These are phyloP conservation scores for Ligdia adustata DNA, from an alignment of 2,888 invertebrate genomes.

Conservation along the genomic window DNA sequence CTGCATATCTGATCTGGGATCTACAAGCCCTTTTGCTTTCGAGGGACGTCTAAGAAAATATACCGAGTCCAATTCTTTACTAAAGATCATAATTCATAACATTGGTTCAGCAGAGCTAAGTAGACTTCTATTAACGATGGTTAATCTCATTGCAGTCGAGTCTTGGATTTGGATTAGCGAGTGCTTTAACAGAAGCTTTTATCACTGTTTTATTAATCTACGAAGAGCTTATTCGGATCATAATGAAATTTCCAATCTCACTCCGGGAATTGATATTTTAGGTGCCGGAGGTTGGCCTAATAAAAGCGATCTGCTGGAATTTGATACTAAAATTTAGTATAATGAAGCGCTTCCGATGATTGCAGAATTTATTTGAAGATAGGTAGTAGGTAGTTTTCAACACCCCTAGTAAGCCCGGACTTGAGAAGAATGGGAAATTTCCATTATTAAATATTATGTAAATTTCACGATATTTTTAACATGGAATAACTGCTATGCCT, in stretches of 20 bases:
- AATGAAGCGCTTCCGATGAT: neutral
- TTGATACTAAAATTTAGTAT: constrained; percentile 16
- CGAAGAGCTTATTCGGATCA: constrained; percentile 36
- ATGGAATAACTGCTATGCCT: too few species aligned
- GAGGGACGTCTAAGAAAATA: too few species aligned
- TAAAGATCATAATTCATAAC: too few species aligned
- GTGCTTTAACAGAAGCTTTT: constrained; percentile 35
- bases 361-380: too few species aligned
- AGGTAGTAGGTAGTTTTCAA: too few species aligned
- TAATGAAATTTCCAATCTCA: constrained; percentile 43
- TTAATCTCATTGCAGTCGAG: constrained; percentile 27
- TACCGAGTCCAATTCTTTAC: too few species aligned
- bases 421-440: too few species aligned
- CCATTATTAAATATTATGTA: too few species aligned
- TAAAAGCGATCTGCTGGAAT: constrained; percentile 5
- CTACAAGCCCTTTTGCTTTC: too few species aligned
- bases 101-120: constrained; percentile 7
- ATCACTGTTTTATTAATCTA: constrained; percentile 45
- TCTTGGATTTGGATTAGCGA: constrained; percentile 31
- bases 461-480: too few species aligned
- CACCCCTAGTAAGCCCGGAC: too few species aligned
- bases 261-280: constrained; percentile 27
- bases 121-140: constrained; percentile 29
- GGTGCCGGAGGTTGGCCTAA: constrained; percentile 13
- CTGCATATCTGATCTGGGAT: too few species aligned